Evolutionary conservation across 1,140 invertebrate species (phyloP), one percentile per base, ranked within the genome.

Genomic region (Brachionus koreanus): DNA sequence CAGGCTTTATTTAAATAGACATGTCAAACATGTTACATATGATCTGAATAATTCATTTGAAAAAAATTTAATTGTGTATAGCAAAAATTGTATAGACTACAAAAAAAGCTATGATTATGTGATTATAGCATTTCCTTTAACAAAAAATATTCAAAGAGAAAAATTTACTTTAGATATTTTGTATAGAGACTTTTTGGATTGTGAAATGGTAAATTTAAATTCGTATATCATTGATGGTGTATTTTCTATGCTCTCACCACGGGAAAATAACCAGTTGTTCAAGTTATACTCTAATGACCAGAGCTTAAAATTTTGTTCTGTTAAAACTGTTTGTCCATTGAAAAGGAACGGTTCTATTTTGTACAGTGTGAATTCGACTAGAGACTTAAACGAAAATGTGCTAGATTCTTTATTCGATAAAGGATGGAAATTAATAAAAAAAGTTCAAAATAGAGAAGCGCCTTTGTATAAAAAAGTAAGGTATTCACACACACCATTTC

Each of bases 81-180:
- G n/a, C 4, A 74, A 46, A 74, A 46, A 74, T 25, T 46, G 5
- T 12, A 10, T 23, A 46, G 39, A 74, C 3, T 46, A 25, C 12
- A 74, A 74, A 10, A 74, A 74, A 46, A n/a, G 16, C 4, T 79
- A 79, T 61, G 76, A 79, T 65, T 79, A 79, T 65, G 76, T 79
- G 0, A 35, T 79, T 25, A 25, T 79, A 12, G 29, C 76, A 3
- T 79, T 79, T 79, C 76, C 76, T 2, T 23, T 79, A n/a, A 79
- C 76, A 39, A 79, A 65, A 61, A 42, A 57, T 57, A 57, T 79
- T 65, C n/a, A 52, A 1, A 77, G 52, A 33, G 46, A 79, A 79
- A 65, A 79, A 19, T 79, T 79, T 42, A 6, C 19, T 9, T 43
- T 79, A 6, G 76, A 79, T 65, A 65, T 79, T 61, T 65, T 79